A percentile compares a stretch with the other conserved stretches of the same genome.
Conservation (phyloP, 1,140 invertebrate species). For the Anthonomus grandis region DNA sequence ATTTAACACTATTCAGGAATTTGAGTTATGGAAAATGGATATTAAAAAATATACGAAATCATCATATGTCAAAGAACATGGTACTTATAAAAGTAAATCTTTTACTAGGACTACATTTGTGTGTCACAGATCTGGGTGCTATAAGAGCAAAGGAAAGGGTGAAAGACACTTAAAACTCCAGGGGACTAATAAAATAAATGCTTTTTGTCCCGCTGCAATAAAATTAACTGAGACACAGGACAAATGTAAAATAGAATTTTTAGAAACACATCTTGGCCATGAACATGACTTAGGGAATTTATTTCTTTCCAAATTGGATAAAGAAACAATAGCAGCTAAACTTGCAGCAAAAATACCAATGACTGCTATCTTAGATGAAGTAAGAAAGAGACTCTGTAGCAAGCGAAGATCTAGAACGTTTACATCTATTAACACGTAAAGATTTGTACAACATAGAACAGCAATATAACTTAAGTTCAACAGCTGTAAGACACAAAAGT, state of each 20-base stretch:
- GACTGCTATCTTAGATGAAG: slow-evolving; percentile 3
- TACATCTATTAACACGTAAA: slow-evolving; percentile 23
- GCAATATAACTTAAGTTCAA: not conserved
- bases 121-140: slow-evolving; percentile 18
- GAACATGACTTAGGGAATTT: slow-evolving; percentile 9
- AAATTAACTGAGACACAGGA: not conserved
- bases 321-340: slow-evolving; percentile 2
- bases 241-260: slow-evolving; percentile 10
- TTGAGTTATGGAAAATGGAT: slow-evolving; percentile 11
- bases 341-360: slow-evolving; percentile 6
- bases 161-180: slow-evolving; percentile 21
- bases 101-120: slow-evolving; percentile 8
- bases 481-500: not conserved
- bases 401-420: slow-evolving; percentile 6
- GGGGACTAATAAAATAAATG: slow-evolving; percentile 24
- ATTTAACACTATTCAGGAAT: too few relatives aligned
- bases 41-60: slow-evolving; percentile 11
- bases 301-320: not conserved
- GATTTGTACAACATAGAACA: slow-evolving; percentile 24
- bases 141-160: slow-evolving; percentile 11
- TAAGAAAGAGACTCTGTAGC: slow-evolving; percentile 11
- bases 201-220: slow-evolving; percentile 20
- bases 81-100: not conserved
- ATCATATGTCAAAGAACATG: slow-evolving; percentile 16
- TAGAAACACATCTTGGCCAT: slow-evolving; percentile 18